Conservation (phyloP, 2,888 invertebrate species). For the Epinotia nisella region DNA sequence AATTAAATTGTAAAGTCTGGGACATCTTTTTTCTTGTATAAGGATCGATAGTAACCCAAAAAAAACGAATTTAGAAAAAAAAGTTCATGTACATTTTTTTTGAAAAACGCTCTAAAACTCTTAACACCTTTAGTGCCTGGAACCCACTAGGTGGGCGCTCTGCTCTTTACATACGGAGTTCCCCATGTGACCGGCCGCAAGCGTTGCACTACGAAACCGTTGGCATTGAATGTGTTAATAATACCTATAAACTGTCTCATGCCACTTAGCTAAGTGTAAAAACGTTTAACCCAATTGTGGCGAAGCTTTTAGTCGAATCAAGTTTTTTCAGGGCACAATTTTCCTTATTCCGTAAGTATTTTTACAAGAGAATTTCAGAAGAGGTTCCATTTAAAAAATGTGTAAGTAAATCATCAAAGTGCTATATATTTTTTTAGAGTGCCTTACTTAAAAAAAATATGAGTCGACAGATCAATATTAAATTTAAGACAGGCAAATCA, state of each 20-base stretch:
- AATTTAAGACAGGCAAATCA: not conserved
- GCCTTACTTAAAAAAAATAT: not conserved
- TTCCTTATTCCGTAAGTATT: conserved; percentile 15
- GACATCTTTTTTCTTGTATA: too few species aligned
- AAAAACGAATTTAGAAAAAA: too few species aligned
- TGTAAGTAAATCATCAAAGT: not conserved
- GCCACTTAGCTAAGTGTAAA: conserved; percentile 12
- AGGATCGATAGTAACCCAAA: too few species aligned
- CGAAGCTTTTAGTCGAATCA: conserved; percentile 28
- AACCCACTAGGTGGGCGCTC: too few species aligned
- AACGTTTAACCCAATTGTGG: conserved; percentile 37
- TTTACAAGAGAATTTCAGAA: not conserved
- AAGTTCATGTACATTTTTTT: too few species aligned
- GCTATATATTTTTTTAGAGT: not conserved
- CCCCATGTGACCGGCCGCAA: too few species aligned
- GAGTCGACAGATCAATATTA: not conserved
- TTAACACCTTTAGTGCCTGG: too few species aligned
- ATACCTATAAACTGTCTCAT: not conserved
- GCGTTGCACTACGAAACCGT: too few species aligned
- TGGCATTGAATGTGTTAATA: not conserved
- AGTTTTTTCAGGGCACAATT: conserved; percentile 17
- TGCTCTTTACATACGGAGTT: too few species aligned
- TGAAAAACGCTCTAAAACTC: too few species aligned
- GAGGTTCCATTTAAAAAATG: not conserved
- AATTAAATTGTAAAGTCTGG: too few species aligned